Evolutionary conservation across 2,888 invertebrate genomes (phyloP), one percentile per base, ranked within the genome.

Genomic region (Octonoba sinensis): DNA sequence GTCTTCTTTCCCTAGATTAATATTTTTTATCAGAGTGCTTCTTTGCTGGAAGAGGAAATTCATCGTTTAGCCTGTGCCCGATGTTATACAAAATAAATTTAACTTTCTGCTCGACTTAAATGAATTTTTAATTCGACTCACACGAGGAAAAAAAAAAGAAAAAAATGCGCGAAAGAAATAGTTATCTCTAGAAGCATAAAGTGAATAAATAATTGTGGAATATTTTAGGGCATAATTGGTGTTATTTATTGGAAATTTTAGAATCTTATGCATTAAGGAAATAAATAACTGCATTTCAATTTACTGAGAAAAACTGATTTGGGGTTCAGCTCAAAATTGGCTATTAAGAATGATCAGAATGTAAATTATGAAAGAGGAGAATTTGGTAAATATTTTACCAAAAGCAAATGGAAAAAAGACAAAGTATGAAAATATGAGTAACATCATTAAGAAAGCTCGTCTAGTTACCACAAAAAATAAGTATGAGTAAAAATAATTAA

Each of bases 51-150:
- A 69, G 70, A 27, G 60, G 64, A 77, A 64, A 77, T 77, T 77
- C 69, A 62, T 74, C 74, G 75, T 69, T 69, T 69, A 27, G 20
- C 49, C 57, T 62, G 11, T 36, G 59, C 60, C 69, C 62, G 49
- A 46, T 69, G 76, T 60, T 69, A 60, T 60, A 51, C 11, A 22
- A 46, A 77, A 77, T 62, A 60, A 66, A 75, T 65, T 67, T 54
- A 57, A 51, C 65, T 36, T 36, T 36, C 36, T 69, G 62, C 57
- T 54, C 18, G 13, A 27, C 20, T 62, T 77, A 77, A 77, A 77
- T 77, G 62, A 77, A 69, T 77, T 77, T 77, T 77, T 77, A 77
- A 77, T 77, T 77, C 62, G 60, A 60, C 54, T 67, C 22, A 16
- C 12, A 18, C 44, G 24, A 15, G 65, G 65, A 46, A 20, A 49